A percentile compares a stretch with the other conserved stretches of the same genome.
Conservation (phyloP, 2,797 vertebrate species). For the Poeciliopsis presidionis region DNA sequence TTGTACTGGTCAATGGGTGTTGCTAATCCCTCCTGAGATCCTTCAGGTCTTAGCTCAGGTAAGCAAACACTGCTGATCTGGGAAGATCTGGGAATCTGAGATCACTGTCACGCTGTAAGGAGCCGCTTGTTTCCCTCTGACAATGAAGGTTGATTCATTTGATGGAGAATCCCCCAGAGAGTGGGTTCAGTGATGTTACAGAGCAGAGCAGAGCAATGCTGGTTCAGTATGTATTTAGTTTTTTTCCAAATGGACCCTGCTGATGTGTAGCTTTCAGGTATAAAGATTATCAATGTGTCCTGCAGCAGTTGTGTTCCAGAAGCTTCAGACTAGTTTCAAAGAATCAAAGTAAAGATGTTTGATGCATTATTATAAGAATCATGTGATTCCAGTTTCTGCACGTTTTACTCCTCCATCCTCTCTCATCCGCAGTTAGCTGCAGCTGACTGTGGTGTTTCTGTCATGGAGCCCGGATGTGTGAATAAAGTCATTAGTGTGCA, state of each 20-base stretch:
- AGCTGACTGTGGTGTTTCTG: not conserved
- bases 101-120: not conserved
- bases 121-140: not conserved
- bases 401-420: not conserved
- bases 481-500: conserved; percentile 53
- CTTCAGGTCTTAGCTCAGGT: not conserved
- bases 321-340: not conserved
- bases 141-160: not conserved
- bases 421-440: not conserved
- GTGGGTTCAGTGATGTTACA: not conserved
- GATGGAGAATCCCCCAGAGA: not conserved
- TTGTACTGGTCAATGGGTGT: not conserved
- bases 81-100: not conserved
- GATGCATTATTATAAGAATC: not conserved
- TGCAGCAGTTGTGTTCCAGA: not conserved
- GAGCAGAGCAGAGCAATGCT: not conserved
- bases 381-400: not conserved
- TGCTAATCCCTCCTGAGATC: not conserved
- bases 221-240: not conserved
- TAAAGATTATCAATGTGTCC: not conserved
- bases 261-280: not conserved
- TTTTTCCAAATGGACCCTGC: not conserved
- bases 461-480: conserved; percentile 7
- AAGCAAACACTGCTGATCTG: not conserved
- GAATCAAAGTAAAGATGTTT: not conserved